These are phyloP conservation scores for Eriosoma lanigerum DNA, from an alignment of 1,140 invertebrate genomes.

Conservation along the genomic window DNA sequence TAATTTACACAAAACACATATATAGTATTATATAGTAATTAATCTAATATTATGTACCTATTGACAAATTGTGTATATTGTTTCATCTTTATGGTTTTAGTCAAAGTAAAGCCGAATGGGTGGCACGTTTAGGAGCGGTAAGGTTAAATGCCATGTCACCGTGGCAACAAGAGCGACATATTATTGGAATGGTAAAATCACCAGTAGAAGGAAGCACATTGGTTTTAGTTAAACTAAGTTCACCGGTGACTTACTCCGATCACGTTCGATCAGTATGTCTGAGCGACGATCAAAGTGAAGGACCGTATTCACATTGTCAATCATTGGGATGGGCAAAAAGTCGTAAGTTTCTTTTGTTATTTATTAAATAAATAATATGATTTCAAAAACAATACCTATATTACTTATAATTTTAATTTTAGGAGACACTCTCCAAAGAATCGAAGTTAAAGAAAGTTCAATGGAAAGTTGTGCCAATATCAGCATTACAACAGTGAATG, in stretches of 20 bases:
- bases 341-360: conserved; percentile 57
- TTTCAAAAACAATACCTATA: too few relatives aligned
- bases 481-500: conserved; percentile 77
- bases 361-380: background rate
- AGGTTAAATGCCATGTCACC: conserved; percentile 76
- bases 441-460: conserved; percentile 70
- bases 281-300: conserved; percentile 58
- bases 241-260: conserved; percentile 74
- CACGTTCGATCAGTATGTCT: conserved; percentile 81
- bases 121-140: conserved; percentile 74
- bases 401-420: conserved; percentile 18
- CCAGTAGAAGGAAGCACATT: conserved; percentile 84
- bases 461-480: conserved; percentile 82
- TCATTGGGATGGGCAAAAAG: conserved; percentile 81
- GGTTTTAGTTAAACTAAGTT: conserved; percentile 77
- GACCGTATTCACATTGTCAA: conserved; percentile 66
- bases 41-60: too few relatives aligned
- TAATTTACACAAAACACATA: too few relatives aligned
- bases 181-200: conserved; percentile 85
- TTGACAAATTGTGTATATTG: background rate
- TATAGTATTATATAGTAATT: too few relatives aligned
- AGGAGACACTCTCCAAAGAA: conserved; percentile 73
- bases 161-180: conserved; percentile 82
- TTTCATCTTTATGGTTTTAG: conserved; percentile 59
- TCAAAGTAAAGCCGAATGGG: conserved; percentile 83